These are phyloP conservation scores for Lagopus leucura DNA, from an alignment of 2,113 vertebrate species.

Conservation along the genomic window DNA sequence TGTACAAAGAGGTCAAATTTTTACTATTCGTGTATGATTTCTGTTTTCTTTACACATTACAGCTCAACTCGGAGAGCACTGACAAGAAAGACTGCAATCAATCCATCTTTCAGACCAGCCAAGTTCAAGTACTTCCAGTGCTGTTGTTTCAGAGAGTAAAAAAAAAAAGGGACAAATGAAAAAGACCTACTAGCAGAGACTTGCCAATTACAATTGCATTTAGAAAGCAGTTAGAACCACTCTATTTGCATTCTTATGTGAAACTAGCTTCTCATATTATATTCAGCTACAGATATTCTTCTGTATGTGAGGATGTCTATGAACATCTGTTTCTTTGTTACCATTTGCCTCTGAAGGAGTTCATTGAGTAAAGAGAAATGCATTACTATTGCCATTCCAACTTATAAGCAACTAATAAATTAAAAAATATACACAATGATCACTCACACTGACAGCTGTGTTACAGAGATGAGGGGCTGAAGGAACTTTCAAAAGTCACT, in stretches of 20 bases:
- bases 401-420: neutral
- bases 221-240: neutral
- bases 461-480: neutral
- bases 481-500: neutral
- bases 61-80: neutral
- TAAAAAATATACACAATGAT: neutral
- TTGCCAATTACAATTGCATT: neutral
- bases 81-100: neutral
- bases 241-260: neutral
- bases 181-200: neutral
- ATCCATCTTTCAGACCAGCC: neutral
- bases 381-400: neutral
- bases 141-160: neutral
- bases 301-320: neutral
- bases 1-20: slow-evolving; percentile 54
- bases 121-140: slow-evolving; percentile 9
- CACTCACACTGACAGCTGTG: neutral
- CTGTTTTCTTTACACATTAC: neutral
- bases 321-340: neutral
- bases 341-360: neutral
- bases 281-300: neutral
- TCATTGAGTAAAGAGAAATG: neutral
- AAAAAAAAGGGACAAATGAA: neutral
- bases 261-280: neutral
- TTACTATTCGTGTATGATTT: slow-evolving; percentile 30